Percentiles rank a stretch among this genome's conserved stretches.
Conservation (phyloP, 2,113 vertebrate species). For the Poecilia latipinna region DNA sequence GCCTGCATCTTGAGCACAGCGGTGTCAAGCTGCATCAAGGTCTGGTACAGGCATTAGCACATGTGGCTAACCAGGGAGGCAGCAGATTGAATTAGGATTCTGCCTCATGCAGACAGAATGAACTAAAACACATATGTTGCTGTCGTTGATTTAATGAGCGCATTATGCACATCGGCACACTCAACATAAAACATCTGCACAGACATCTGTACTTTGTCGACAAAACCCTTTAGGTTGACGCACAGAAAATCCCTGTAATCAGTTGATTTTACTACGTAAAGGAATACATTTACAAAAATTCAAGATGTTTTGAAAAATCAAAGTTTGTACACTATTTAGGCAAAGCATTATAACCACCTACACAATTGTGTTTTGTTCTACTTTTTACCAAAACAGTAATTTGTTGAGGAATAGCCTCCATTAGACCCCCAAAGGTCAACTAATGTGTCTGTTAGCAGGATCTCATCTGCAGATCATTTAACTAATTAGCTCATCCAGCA, state of each 20-base stretch:
- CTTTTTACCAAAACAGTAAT: background rate
- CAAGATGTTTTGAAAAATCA: no score
- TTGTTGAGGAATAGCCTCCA: background rate
- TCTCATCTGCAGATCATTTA: background rate
- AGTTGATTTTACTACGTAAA: background rate
- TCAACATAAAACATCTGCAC: conserved; percentile 46
- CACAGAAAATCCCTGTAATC: conserved; percentile 6
- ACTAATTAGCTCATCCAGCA: background rate
- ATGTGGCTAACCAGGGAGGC: conserved; percentile 70
- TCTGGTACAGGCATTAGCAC: conserved; percentile 60
- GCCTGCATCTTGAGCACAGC: conserved; percentile 40
- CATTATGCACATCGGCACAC: conserved; percentile 66
- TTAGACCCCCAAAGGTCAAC: background rate
- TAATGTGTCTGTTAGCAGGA: background rate
- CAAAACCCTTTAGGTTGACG: conserved; percentile 10
- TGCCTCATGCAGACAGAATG: conserved; percentile 54
- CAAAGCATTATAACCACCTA: no score
- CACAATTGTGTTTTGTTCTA: background rate
- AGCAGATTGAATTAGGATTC: conserved; percentile 69
- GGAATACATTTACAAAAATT: background rate
- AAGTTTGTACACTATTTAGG: no score
- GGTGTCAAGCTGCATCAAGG: conserved; percentile 57
- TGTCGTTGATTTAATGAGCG: conserved; percentile 66
- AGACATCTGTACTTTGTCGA: conserved; percentile 50
- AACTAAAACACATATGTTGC: conserved; percentile 68